Evolutionary conservation across 2,888 invertebrate species (phyloP).

Genomic region (Plutella xylostella): DNA sequence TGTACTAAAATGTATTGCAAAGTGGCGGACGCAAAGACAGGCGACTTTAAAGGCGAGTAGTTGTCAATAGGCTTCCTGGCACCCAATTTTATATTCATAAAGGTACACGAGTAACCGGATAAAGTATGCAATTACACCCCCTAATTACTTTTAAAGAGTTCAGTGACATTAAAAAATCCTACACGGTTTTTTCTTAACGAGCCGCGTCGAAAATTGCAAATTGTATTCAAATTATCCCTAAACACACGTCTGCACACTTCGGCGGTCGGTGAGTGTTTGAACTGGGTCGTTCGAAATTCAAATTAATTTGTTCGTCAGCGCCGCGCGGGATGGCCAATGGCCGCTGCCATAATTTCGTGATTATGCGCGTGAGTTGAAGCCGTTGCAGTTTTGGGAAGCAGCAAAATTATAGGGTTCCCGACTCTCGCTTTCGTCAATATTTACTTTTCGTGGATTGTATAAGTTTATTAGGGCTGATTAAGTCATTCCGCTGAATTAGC

Average conservation of each 20-base stretch:
- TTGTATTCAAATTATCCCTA: constrained; percentile 41
- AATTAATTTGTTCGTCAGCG: constrained; percentile 24
- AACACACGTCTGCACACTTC: constrained; percentile 40
- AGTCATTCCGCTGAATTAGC: constrained; percentile 22
- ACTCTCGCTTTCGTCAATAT: constrained; percentile 44
- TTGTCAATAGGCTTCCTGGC: too few relatives aligned
- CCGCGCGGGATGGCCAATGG: constrained; percentile 42
- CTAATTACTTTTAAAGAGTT: constrained; percentile 40
- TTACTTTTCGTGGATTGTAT: constrained; percentile 43
- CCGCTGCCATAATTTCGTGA: constrained; percentile 40
- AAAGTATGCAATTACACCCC: constrained; percentile 45
- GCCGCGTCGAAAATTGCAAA: constrained; percentile 19
- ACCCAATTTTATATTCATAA: constrained; percentile 40
- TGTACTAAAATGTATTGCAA: too few relatives aligned
- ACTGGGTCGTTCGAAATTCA: constrained; percentile 38
- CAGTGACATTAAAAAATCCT: constrained; percentile 44
- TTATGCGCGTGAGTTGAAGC: constrained; percentile 55
- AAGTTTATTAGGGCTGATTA: constrained; percentile 46
- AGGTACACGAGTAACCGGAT: constrained; percentile 22
- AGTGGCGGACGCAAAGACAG: too few relatives aligned
- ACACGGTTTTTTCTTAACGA: too few relatives aligned
- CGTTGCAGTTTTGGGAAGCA: constrained; percentile 45
- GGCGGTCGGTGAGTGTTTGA: constrained; percentile 34
- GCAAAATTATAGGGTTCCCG: constrained; percentile 40
- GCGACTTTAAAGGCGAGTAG: too few relatives aligned